Evolutionary conservation across 2,113 vertebrate species (phyloP).

Genomic region (Aramus guarauna): DNA sequence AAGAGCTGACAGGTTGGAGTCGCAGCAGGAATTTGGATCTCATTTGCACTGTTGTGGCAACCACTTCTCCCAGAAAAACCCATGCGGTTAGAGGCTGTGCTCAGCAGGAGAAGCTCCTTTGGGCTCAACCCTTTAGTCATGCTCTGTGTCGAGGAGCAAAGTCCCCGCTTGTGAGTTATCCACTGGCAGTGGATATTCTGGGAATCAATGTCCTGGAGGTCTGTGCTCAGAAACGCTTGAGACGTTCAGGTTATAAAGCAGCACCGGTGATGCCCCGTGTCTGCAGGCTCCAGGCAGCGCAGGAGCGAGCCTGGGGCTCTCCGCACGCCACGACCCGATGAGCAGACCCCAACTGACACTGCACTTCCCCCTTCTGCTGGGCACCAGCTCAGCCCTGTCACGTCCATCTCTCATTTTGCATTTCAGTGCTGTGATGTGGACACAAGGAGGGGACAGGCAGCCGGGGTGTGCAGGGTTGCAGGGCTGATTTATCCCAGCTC

Average conservation of each 20-base stretch:
- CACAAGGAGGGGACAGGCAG: background rate
- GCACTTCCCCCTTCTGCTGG: background rate
- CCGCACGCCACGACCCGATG: background rate
- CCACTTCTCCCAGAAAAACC: accelerated
- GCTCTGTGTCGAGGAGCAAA: background rate
- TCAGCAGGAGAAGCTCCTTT: background rate
- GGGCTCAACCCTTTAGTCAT: background rate
- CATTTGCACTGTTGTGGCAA: background rate
- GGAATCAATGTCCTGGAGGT: background rate
- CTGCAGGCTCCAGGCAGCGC: background rate
- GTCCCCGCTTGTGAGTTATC: too few relatives aligned
- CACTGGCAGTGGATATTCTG: background rate
- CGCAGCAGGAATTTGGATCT: background rate
- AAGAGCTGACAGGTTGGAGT: too few relatives aligned
- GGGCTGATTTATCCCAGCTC: background rate
- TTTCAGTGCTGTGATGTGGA: background rate
- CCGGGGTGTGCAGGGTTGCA: too few relatives aligned
- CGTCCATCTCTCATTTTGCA: background rate
- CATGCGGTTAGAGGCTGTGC: background rate
- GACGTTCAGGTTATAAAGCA: background rate
- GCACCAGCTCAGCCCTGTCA: background rate
- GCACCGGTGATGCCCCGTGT: background rate
- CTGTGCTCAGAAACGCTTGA: background rate
- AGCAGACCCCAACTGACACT: background rate
- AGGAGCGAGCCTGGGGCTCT: background rate